These are phyloP conservation scores for Lysandra bellargus DNA, from an alignment of 2,888 invertebrate genomes.

Conservation along the genomic window DNA sequence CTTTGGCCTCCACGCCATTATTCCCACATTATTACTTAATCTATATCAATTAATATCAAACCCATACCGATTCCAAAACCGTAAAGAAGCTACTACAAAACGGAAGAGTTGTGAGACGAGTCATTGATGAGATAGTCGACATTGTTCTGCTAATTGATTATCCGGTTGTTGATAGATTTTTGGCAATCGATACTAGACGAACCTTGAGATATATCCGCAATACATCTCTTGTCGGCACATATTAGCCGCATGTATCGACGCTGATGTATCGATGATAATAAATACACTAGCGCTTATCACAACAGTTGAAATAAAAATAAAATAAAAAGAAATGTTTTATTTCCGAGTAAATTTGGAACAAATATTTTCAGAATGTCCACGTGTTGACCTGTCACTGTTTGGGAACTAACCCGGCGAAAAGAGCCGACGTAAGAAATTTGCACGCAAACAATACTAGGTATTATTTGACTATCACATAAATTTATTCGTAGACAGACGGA, in stretches of 20 bases:
- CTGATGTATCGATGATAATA: background rate
- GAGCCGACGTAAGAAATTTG: too few relatives aligned
- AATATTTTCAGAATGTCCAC: too few relatives aligned
- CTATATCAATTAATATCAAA: too few relatives aligned
- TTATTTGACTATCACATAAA: too few relatives aligned
- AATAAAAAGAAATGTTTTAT: too few relatives aligned
- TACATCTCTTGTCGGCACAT: background rate
- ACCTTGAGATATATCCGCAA: slow-evolving; percentile 27
- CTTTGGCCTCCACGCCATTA: too few relatives aligned
- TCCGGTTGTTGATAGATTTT: slow-evolving; percentile 13
- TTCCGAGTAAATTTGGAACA: too few relatives aligned
- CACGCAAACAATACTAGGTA: too few relatives aligned
- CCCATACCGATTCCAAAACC: background rate
- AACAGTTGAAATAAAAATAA: background rate
- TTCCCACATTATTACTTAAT: too few relatives aligned
- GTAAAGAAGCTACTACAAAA: background rate
- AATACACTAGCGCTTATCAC: background rate
- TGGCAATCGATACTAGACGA: slow-evolving; percentile 22
- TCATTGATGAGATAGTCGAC: slow-evolving; percentile 4
- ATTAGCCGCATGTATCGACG: slow-evolving; percentile 59
- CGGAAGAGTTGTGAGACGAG: background rate
- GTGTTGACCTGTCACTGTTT: too few relatives aligned
- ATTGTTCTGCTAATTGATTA: slow-evolving; percentile 19
- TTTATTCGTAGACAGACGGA: too few relatives aligned
- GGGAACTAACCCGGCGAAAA: too few relatives aligned